A percentile compares a stretch with the other conserved stretches of the same genome.
Conservation (phyloP, 2,888 invertebrate species). For the Cyclophora punctaria region DNA sequence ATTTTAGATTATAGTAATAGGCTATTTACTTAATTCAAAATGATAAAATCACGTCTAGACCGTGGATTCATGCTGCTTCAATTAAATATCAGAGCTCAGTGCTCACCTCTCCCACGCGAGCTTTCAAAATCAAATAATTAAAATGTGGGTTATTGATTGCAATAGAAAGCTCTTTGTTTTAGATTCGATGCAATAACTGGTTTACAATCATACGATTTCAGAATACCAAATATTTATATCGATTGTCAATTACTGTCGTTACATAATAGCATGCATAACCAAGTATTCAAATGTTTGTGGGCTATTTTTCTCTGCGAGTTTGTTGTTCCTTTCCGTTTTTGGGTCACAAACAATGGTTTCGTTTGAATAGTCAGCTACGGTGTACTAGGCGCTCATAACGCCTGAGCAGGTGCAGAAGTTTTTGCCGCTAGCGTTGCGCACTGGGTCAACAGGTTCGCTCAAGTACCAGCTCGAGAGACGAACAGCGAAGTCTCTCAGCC, state of each 20-base stretch:
- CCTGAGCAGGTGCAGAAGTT: slow-evolving; percentile 50
- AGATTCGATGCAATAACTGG: slow-evolving; percentile 16
- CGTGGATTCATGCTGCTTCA: slow-evolving; percentile 9
- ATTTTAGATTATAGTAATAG: no score
- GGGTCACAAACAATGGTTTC: slow-evolving; percentile 43
- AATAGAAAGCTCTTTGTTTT: slow-evolving; percentile 26
- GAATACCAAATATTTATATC: not conserved
- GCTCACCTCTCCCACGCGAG: slow-evolving; percentile 26
- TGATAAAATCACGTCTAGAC: slow-evolving; percentile 9
- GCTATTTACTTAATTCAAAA: no score
- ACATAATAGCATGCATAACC: slow-evolving; percentile 7
- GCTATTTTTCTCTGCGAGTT: slow-evolving; percentile 5
- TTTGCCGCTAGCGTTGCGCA: slow-evolving; percentile 53
- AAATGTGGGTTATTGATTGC: slow-evolving; percentile 27
- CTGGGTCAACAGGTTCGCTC: slow-evolving; percentile 65
- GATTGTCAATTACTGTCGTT: not conserved
- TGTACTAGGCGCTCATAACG: slow-evolving; percentile 35
- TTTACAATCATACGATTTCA: slow-evolving; percentile 4
- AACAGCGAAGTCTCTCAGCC: slow-evolving; percentile 53
- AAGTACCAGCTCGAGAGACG: slow-evolving; percentile 41
- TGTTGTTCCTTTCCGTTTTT: slow-evolving; percentile 24
- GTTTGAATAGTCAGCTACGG: slow-evolving; percentile 32
- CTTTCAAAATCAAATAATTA: slow-evolving; percentile 24
- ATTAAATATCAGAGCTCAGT: slow-evolving; percentile 19
- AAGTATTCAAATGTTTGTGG: slow-evolving; percentile 21